Conservation (phyloP, 2,888 invertebrate species). For the Nemapogon koenigi region DNA sequence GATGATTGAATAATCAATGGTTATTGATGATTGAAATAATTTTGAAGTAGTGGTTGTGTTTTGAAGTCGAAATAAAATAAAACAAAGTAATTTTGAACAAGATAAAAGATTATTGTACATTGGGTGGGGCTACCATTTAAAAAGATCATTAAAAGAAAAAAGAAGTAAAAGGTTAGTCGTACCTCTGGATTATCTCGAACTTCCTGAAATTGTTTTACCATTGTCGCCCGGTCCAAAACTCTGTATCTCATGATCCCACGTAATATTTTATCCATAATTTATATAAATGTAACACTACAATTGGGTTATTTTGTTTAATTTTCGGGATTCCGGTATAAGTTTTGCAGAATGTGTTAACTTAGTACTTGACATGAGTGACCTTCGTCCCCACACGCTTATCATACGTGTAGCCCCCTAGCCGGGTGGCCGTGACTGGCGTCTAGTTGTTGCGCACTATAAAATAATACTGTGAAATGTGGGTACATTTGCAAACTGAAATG, state of each 20-base stretch:
- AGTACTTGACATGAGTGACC: constrained; percentile 50
- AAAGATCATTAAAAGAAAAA: neutral
- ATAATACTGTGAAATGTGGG: too few species aligned
- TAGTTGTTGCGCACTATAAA: too few species aligned
- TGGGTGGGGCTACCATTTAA: too few species aligned
- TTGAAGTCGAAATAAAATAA: too few species aligned
- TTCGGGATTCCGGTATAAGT: neutral
- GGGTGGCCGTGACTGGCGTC: constrained; percentile 12
- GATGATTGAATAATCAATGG: too few species aligned
- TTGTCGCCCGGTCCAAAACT: constrained; percentile 77
- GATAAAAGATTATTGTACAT: too few species aligned
- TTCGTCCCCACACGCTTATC: constrained; percentile 49
- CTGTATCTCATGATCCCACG: constrained; percentile 91
- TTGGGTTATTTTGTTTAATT: neutral
- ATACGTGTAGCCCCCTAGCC: constrained; percentile 16
- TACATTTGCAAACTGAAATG: too few species aligned
- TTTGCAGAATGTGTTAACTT: constrained; percentile 6
- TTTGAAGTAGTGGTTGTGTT: too few species aligned
- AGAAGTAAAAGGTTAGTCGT: too few species aligned
- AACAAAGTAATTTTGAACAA: too few species aligned
- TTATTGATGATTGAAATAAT: too few species aligned
- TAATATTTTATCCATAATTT: constrained; percentile 82
- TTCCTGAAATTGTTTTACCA: constrained; percentile 92
- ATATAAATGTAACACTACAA: constrained; percentile 10
- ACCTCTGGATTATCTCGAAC: constrained; percentile 89